phyloP scores from a whole-genome alignment of 2,113 vertebrate species.

The Phrynocephalus versicolor region DNA sequence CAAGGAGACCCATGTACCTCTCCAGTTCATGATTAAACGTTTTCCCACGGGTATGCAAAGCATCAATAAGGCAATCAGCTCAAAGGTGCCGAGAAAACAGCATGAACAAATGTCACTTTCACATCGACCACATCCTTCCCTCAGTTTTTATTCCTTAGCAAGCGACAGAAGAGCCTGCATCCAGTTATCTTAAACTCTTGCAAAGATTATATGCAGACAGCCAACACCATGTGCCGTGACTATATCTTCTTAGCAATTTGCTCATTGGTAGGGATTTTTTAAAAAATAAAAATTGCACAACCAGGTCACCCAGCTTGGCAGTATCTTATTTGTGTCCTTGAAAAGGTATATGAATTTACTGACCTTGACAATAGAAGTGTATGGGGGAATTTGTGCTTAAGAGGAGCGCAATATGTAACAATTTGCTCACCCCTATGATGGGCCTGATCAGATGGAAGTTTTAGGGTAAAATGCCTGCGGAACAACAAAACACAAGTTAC shows the following conservation, averaged over 20 bases:
- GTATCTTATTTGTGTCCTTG: too few relatives aligned
- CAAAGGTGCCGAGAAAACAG: not conserved
- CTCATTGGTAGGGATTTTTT: not conserved
- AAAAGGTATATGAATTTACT: not conserved
- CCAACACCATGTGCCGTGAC: not conserved
- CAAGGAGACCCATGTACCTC: not conserved
- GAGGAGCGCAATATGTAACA: not conserved
- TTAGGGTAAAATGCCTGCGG: not conserved
- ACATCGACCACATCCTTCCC: slow-evolving; percentile 5
- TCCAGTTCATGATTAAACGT: not conserved
- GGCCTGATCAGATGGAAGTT: not conserved
- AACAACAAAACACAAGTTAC: not conserved
- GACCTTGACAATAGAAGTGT: too few relatives aligned
- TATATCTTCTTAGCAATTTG: not conserved
- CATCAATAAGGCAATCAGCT: not conserved
- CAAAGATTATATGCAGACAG: not conserved
- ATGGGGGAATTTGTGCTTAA: not conserved
- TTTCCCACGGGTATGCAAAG: not conserved
- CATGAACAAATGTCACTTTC: not conserved
- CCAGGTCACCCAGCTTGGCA: not conserved
- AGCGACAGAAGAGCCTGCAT: not conserved
- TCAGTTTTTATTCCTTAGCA: not conserved
- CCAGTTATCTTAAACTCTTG: not conserved
- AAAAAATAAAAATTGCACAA: not conserved
- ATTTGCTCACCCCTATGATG: not conserved